Base-by-base conservation (phyloP, 2,797 vertebrate genomes). In the Sternotherus odoratus region DNA sequence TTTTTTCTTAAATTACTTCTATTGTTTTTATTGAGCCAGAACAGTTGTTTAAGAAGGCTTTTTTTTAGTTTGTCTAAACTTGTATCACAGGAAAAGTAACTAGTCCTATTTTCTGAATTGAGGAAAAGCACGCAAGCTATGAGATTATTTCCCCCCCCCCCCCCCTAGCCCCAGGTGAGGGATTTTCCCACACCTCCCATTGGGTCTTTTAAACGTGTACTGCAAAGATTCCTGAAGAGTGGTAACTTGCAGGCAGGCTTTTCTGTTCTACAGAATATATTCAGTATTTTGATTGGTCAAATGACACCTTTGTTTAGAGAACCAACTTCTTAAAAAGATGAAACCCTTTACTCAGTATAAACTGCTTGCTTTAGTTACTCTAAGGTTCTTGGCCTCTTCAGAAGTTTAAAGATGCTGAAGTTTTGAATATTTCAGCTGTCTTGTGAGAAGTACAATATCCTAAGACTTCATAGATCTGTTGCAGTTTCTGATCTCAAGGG, bases 401-500 rank as follows among this genome's bases (percentile, higher is more conserved):
- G 83, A 21, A 85, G 83, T 13, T 74, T 81, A 48, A 72, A 39
- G 87, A 50, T 90, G 79, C 12, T 82, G 72, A 75, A 43, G 15
- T 48, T 48, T 48, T 43, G 72, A 43, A 46, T 74, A 74, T 46
- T 74, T 74, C 39, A 28, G 72, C 72, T 43, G 28, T 43, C 48
- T 75, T 75, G 43, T 48, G 24, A n/a, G 19, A 3, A 43, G 66
- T 92, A 77, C 0, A 39, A 74, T 66, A 2, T 95, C 72, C 72
- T 92, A 87, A 93, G 91, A 95, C 85, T 91, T 95, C 86, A 1
- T 93, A 97, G 92, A 93, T 97, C 95, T 97, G 93, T 96, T 97
- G 95, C 92, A 85, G 89, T 93, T 94, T 60, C 33, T 39, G 46
- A 90, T 85, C 91, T 94, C 87, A 0, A 77, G 98, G 95, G 94